Base-by-base conservation (phyloP, 2,113 vertebrate species). In the Hippoglossus stenolepis region DNA sequence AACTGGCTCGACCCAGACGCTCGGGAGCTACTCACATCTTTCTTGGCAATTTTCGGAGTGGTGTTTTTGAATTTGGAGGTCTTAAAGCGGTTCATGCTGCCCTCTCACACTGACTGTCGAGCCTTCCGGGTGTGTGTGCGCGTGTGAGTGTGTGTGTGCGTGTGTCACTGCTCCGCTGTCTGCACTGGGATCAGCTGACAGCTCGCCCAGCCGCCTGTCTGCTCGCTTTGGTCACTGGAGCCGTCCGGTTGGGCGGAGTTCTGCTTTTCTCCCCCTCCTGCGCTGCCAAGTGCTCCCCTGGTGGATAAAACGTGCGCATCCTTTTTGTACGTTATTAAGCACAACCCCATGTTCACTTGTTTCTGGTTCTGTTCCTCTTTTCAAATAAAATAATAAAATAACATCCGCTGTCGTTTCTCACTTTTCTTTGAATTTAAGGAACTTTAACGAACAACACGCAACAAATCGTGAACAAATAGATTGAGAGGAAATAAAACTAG, bases 1-100 rank as follows among this genome's bases (percentile, higher is more conserved):
- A 61, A 24, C 3, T 43, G 45, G 10, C 43, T 56, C 18, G n/a
- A 20, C 1, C 20, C 57, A 43, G 15, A 40, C n/a, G 59, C 35
- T 8, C 9, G 28, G 15, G 0, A 54, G 53, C 59, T 90, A 94
- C 96, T 95, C 85, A 97, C 96, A 88, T 96, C 95, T 83, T 95
- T 97, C 87, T 96, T 96, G 77, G 95, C 82, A 69, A 94, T 93
- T 90, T 95, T 95, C 71, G 96, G 95, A 80, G 95, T 96, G 66
- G 94, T 95, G 89, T 98, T 97, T 90, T 97, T 97, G 90, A 95
- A 97, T 89, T 97, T 98, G 73, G 97, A 98, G 28, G 93, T 95
- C 93, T 91, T 97, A 89, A 98, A 98, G 60, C 97, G 97, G 85
- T 95, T 97, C 97, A 99, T 98, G 89, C 71, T 94, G 77, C 71